phyloP scores from a whole-genome alignment of 64 coral and sea anemone species.

The Orbicella faveolata region DNA sequence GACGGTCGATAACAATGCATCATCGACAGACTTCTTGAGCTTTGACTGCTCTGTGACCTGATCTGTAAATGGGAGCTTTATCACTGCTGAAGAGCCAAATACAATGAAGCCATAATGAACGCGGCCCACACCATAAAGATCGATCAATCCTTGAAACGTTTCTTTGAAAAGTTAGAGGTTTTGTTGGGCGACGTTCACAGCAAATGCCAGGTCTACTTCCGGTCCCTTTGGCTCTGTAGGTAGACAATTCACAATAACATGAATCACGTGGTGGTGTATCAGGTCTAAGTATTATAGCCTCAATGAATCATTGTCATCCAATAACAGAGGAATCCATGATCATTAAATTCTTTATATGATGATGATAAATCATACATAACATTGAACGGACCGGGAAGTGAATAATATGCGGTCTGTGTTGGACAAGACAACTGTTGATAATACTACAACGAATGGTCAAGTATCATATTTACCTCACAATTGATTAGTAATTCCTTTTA shows the following conservation, averaged over 20 bases:
- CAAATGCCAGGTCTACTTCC: conserved; percentile 68
- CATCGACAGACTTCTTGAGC: conserved; percentile 5
- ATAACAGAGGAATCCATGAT: no score
- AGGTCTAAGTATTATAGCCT: not conserved
- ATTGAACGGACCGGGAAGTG: no score
- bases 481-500: no score
- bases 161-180: conserved; percentile 58
- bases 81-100: conserved; percentile 54
- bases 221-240: conserved; percentile 19
- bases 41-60: not conserved
- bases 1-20: not conserved
- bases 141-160: conserved; percentile 55
- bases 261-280: not conserved
- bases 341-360: no score
- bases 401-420: no score
- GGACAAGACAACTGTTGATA: no score
- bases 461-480: no score
- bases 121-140: not conserved
- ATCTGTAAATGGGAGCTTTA: conserved; percentile 41
- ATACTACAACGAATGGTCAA: no score
- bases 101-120: conserved; percentile 72
- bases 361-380: no score
- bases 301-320: no score
- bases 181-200: conserved; percentile 52
- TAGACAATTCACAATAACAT: not conserved